A percentile compares a stretch with the other conserved stretches of the same genome.
Evolutionary conservation across 2,797 vertebrate genomes (phyloP).

Genomic region (Anguilla megastoma): DNA sequence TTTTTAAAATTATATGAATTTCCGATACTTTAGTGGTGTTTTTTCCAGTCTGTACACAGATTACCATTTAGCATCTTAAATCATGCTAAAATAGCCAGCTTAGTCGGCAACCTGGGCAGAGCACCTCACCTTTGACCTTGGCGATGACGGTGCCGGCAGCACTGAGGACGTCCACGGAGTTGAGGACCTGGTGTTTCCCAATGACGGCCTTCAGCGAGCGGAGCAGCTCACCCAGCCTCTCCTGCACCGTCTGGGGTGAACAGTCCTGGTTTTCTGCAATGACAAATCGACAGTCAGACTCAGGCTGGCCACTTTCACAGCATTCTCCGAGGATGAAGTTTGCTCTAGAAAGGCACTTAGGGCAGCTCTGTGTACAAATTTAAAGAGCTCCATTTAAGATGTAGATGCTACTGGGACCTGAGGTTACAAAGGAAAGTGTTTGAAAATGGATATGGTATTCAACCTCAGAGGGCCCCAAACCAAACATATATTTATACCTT

Average conservation of each 20-base stretch:
- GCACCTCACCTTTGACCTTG: constrained; percentile 90
- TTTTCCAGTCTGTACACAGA: not conserved
- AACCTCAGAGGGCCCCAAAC: not conserved
- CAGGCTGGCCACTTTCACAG: not conserved
- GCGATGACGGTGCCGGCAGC: constrained; percentile 89
- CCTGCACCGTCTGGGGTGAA: constrained; percentile 81
- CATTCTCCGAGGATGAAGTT: not conserved
- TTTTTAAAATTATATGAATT: not conserved
- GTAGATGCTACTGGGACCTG: not conserved
- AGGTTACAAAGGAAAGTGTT: not conserved
- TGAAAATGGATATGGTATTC: not conserved
- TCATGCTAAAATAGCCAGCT: not conserved
- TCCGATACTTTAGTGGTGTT: too few relatives aligned
- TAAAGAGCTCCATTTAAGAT: not conserved
- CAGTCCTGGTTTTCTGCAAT: constrained; percentile 74
- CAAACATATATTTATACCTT: too few relatives aligned
- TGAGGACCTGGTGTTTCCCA: constrained; percentile 89
- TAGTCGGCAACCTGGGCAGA: not conserved
- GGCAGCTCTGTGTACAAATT: not conserved
- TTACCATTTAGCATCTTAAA: not conserved
- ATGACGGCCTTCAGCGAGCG: constrained; percentile 86
- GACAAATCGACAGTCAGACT: constrained; percentile 4
- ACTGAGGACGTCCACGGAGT: constrained; percentile 90
- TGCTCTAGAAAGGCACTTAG: not conserved
- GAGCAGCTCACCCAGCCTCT: constrained; percentile 86